A percentile compares a stretch with the other conserved stretches of the same genome.
Conservation (phyloP, 2,113 vertebrate species). For the cat (Felis catus) region F.catus_Fca126_mat1.0 CM031424.1:82859001-82859500, state of each 20-base stretch:
- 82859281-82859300: conserved; percentile 35
- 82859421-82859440: too few species aligned
- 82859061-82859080: not conserved
- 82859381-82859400: not conserved
- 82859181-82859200: not conserved
- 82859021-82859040: not conserved
- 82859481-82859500: too few species aligned
- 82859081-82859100: not conserved
- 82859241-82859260: conserved; percentile 23
- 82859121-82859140: not conserved
- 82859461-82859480: too few species aligned
- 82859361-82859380: conserved; percentile 24
- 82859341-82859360: not conserved
- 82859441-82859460: too few species aligned
- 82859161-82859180: not conserved
- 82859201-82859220: not conserved
- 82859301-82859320: not conserved
- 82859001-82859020: not conserved
- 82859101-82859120: not conserved
- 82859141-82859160: conserved; percentile 8
- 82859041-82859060: not conserved
- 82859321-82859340: conserved; percentile 12
- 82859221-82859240: not conserved
- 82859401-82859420: too few species aligned
- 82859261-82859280: not conserved